phyloP scores from a whole-genome alignment of 1,140 invertebrate species.

The Halictus rubicundus region DNA sequence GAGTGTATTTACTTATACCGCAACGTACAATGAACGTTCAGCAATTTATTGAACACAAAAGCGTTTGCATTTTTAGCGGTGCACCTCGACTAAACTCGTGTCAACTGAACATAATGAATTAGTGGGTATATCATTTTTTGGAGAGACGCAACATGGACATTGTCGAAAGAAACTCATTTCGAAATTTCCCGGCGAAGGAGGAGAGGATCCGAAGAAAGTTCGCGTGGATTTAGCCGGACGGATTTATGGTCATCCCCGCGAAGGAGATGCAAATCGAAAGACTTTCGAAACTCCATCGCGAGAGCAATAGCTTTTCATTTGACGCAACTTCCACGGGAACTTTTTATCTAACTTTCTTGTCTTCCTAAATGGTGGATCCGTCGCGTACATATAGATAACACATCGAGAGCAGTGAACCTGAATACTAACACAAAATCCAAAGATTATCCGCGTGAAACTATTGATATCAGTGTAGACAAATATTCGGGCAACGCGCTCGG shows the following conservation, averaged over 20 bases:
- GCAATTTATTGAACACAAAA: too few relatives aligned
- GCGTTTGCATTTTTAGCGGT: too few relatives aligned
- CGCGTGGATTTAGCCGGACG: slow-evolving; percentile 47
- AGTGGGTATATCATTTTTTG: too few relatives aligned
- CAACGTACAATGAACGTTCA: too few relatives aligned
- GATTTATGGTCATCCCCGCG: slow-evolving; percentile 68
- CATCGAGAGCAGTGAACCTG: neutral
- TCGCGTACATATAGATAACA: neutral
- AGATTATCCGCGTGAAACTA: too few relatives aligned
- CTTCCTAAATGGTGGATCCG: neutral
- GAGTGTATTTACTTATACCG: too few relatives aligned
- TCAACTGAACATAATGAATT: too few relatives aligned
- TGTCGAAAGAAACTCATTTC: neutral
- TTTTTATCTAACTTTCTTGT: slow-evolving; percentile 33
- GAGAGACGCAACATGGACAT: too few relatives aligned
- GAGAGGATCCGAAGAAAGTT: slow-evolving; percentile 22
- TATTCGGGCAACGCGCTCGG: too few relatives aligned
- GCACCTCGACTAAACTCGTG: too few relatives aligned
- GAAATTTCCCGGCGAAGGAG: slow-evolving; percentile 21
- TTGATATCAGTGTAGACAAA: too few relatives aligned
- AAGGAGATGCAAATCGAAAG: slow-evolving; percentile 65
- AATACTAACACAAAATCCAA: too few relatives aligned
- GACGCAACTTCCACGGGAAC: slow-evolving; percentile 15
- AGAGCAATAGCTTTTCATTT: slow-evolving; percentile 41
- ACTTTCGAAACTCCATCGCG: slow-evolving; percentile 29